phyloP scores from a whole-genome alignment of 2,797 vertebrate genomes.

The Chelon auratus region DNA sequence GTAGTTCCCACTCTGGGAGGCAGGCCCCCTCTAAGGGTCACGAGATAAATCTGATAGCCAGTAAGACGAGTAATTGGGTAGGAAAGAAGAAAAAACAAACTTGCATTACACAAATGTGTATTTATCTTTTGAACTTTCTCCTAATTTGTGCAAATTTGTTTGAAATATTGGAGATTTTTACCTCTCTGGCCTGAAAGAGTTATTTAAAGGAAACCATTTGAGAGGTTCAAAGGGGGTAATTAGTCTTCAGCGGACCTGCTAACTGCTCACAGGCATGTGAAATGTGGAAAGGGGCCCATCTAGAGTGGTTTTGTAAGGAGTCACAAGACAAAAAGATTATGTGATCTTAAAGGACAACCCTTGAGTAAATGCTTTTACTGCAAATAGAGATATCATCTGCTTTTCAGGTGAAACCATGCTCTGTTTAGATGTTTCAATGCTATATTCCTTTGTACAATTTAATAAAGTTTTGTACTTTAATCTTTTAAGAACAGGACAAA shows the following conservation, averaged over 20 bases:
- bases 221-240: neutral
- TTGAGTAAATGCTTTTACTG: neutral
- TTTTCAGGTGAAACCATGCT: too few species aligned
- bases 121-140: neutral
- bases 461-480: neutral
- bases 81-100: neutral
- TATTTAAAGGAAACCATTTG: neutral
- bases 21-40: neutral
- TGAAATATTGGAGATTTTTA: neutral
- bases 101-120: neutral
- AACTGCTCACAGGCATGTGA: neutral
- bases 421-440: neutral
- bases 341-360: neutral
- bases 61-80: neutral
- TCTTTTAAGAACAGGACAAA: neutral
- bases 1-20: neutral
- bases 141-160: slow-evolving; percentile 5
- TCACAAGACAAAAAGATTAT: neutral
- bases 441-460: neutral
- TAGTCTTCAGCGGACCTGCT: neutral
- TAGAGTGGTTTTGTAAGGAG: neutral
- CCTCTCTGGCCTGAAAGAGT: neutral
- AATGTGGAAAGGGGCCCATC: neutral
- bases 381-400: too few species aligned
- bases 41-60: slow-evolving; percentile 13